Evolutionary conservation across 2,797 vertebrate species (phyloP).

Genomic region (Trachops cirrhosus): DNA sequence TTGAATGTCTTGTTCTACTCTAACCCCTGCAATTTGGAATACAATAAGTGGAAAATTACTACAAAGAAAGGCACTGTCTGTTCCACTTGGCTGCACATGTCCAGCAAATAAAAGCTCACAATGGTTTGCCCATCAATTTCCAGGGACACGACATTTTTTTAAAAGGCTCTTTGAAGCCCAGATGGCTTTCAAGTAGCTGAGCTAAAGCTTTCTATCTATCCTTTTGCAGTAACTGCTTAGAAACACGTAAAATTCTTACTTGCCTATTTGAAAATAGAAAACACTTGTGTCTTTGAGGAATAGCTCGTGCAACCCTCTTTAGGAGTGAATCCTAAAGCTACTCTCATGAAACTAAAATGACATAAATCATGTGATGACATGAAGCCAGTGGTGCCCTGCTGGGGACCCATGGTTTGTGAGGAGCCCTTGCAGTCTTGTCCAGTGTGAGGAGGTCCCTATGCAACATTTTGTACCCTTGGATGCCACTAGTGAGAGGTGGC

Average conservation of each 20-base stretch:
- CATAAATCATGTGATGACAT: not conserved
- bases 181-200: not conserved
- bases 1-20: not conserved
- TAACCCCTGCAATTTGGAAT: slow-evolving; percentile 3
- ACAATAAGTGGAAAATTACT: slow-evolving; percentile 26
- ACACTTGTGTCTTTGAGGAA: not conserved
- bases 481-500: not conserved
- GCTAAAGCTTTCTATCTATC: not conserved
- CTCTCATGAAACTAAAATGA: not conserved
- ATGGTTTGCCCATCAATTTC: slow-evolving; percentile 12
- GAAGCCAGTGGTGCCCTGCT: not conserved
- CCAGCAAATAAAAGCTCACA: slow-evolving; percentile 29
- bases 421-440: not conserved
- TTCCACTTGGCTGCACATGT: slow-evolving; percentile 24
- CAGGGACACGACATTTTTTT: slow-evolving; percentile 25
- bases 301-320: not conserved
- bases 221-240: not conserved
- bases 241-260: slow-evolving; percentile 37
- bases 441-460: not conserved
- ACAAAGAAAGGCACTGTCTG: not conserved
- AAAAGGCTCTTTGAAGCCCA: slow-evolving; percentile 35
- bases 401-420: not conserved
- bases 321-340: not conserved
- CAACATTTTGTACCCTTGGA: not conserved
- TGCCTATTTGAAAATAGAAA: not conserved